Conservation (phyloP, 2,797 vertebrate genomes). For the Geotrypetes seraphini region DNA sequence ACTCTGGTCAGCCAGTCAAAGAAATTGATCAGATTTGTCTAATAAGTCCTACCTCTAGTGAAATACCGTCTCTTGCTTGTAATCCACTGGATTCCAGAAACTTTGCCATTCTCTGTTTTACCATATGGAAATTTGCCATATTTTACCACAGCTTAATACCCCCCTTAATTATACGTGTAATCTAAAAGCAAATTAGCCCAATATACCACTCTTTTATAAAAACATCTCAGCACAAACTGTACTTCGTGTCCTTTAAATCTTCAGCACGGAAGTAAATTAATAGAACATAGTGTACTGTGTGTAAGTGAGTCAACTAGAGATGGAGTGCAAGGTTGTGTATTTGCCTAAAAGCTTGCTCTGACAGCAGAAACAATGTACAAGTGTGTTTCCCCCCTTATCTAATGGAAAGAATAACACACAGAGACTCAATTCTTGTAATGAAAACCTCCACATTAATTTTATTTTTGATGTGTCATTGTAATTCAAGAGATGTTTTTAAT, state of each 20-base stretch:
- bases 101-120: no score
- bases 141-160: no score
- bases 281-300: conserved; percentile 28
- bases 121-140: no score
- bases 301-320: conserved; percentile 40
- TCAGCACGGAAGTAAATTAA: conserved; percentile 32
- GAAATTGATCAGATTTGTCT: no score
- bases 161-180: no score
- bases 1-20: no score
- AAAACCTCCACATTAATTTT: conserved; percentile 65
- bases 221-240: no score
- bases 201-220: no score
- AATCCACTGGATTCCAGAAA: no score
- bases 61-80: no score
- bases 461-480: conserved; percentile 70
- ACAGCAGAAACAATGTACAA: conserved; percentile 53
- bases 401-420: conserved; percentile 62
- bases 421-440: conserved; percentile 61
- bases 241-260: conserved; percentile 32
- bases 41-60: no score
- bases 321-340: conserved; percentile 52
- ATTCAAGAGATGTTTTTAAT: conserved; percentile 76
- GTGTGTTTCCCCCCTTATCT: conserved; percentile 48
- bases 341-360: conserved; percentile 58
- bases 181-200: no score